Conservation (phyloP, 53 echinoderm and acorn worm species). For the Echinometra lucunter region DNA sequence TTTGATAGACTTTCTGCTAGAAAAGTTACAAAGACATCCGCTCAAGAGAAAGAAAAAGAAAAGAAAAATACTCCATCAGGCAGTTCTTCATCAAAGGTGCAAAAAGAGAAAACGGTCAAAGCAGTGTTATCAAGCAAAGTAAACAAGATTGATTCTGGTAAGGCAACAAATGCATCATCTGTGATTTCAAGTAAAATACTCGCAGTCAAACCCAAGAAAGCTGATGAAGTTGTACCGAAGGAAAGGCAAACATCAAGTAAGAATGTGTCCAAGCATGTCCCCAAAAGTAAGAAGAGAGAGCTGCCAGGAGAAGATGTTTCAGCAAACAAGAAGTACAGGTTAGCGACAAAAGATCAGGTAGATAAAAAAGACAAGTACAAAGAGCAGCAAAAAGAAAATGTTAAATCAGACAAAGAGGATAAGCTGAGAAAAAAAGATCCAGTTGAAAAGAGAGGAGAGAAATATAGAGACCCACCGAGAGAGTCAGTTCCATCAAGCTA, state of each 20-base stretch:
- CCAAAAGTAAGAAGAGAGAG: constrained; percentile 11
- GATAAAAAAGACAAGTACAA: background rate
- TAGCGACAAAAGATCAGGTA: background rate
- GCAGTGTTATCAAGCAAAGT: background rate
- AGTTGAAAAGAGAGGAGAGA: background rate
- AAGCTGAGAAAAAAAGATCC: background rate
- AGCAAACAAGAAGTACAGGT: constrained; percentile 20
- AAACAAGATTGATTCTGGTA: constrained; percentile 13
- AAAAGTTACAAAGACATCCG: background rate
- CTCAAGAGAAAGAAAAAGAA: background rate
- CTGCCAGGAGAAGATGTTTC: constrained; percentile 17
- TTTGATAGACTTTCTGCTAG: constrained; percentile 45
- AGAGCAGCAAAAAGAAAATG: constrained; percentile 15
- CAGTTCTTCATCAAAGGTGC: background rate
- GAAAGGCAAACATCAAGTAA: background rate
- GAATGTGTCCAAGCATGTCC: background rate
- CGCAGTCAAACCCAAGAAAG: background rate
- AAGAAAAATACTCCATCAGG: background rate
- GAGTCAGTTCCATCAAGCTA: background rate
- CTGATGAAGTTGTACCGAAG: background rate
- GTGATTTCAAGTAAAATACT: background rate
- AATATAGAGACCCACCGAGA: background rate
- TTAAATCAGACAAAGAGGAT: background rate
- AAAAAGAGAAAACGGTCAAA: constrained; percentile 22
- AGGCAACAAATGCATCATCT: background rate